Conservation (phyloP, 2,888 invertebrate genomes). For the Branchinecta sandiegonensis region DNA sequence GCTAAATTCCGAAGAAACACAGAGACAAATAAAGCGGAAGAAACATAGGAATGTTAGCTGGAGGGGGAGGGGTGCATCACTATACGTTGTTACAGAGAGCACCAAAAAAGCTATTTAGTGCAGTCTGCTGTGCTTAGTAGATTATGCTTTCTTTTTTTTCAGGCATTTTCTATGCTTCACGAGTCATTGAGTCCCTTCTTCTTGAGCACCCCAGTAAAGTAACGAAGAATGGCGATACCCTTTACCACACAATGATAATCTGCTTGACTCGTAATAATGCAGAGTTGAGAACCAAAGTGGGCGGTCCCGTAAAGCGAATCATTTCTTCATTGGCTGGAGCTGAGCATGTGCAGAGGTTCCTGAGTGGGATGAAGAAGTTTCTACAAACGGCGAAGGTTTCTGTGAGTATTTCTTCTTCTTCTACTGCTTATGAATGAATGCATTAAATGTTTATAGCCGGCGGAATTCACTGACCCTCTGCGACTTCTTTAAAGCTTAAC, state of each 20-base stretch:
- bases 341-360: constrained; percentile 45
- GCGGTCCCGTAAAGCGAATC: constrained; percentile 46
- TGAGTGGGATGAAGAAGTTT: constrained; percentile 49
- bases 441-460: too few species aligned
- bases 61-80: too few species aligned
- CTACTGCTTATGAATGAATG: too few species aligned
- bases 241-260: constrained; percentile 55
- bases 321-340: constrained; percentile 46
- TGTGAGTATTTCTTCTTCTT: constrained; percentile 20
- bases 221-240: constrained; percentile 47
- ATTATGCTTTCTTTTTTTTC: constrained; percentile 28
- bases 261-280: constrained; percentile 50
- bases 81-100: too few species aligned
- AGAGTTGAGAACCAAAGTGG: constrained; percentile 47
- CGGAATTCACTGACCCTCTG: too few species aligned
- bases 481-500: too few species aligned
- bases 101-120: too few species aligned
- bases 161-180: constrained; percentile 53
- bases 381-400: constrained; percentile 42
- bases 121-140: too few species aligned
- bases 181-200: constrained; percentile 55
- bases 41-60: too few species aligned
- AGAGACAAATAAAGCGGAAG: too few species aligned
- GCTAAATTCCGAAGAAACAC: too few species aligned
- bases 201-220: constrained; percentile 52